These are phyloP conservation scores for Clamator glandarius DNA, from an alignment of 2,797 vertebrate species.

Conservation along the genomic window DNA sequence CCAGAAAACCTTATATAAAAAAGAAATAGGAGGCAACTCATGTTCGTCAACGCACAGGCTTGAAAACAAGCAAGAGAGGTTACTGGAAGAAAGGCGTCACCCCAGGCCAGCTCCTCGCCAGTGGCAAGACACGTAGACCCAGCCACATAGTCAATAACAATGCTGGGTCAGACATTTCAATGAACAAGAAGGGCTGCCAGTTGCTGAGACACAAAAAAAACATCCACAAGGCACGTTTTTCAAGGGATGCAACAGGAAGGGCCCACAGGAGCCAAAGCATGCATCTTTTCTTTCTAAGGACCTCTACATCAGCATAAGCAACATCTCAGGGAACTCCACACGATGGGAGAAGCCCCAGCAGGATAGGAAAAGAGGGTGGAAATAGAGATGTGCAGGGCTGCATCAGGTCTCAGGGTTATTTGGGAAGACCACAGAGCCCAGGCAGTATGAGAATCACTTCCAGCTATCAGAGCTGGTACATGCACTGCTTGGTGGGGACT, in stretches of 20 bases:
- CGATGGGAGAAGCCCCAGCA: rapidly evolving
- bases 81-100: slow-evolving; percentile 58
- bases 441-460: not conserved
- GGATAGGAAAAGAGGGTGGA: not conserved
- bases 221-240: slow-evolving; percentile 42
- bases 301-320: not conserved
- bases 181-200: slow-evolving; percentile 63
- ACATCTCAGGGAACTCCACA: rapidly evolving
- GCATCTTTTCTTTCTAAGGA: not conserved
- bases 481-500: not conserved
- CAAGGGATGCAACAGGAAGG: slow-evolving; percentile 5
- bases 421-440: not conserved
- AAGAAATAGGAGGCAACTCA: slow-evolving; percentile 61
- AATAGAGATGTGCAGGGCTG: not conserved
- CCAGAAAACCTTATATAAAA: slow-evolving; percentile 53
- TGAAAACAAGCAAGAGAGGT: not conserved
- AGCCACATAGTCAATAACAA: slow-evolving; percentile 58
- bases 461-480: not conserved
- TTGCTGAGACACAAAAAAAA: slow-evolving; percentile 65
- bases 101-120: slow-evolving; percentile 50
- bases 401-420: not conserved
- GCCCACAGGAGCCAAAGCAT: not conserved
- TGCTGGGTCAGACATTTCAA: slow-evolving; percentile 69
- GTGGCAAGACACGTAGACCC: slow-evolving; percentile 34
- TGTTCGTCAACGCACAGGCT: not conserved